phyloP scores from a whole-genome alignment of 2,113 vertebrate genomes.

The Indri indri region DNA sequence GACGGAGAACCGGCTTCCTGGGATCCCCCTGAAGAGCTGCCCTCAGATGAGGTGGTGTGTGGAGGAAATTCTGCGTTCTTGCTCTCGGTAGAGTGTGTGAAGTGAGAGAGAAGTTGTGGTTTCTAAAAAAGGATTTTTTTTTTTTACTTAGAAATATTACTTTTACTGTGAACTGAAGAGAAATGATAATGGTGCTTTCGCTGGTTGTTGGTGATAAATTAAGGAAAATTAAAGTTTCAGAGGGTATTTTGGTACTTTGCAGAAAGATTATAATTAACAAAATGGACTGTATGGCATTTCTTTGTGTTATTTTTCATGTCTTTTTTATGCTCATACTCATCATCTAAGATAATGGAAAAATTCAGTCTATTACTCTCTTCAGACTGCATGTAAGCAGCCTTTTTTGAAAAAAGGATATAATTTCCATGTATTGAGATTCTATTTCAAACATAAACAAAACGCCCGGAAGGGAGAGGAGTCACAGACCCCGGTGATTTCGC shows the following conservation, averaged over 20 bases:
- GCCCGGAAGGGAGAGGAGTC: not conserved
- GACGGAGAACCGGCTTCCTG: not conserved
- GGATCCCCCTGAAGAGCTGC: not conserved
- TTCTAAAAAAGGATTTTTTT: not conserved
- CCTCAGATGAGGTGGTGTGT: too few relatives aligned
- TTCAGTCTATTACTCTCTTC: too few relatives aligned
- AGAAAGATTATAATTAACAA: not conserved
- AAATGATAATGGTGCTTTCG: not conserved
- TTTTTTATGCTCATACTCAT: not conserved
- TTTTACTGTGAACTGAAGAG: not conserved
- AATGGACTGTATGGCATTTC: not conserved
- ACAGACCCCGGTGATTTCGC: not conserved
- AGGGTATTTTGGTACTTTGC: not conserved
- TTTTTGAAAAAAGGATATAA: not conserved
- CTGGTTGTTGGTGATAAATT: not conserved
- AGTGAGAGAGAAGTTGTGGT: not conserved
- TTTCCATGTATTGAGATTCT: not conserved
- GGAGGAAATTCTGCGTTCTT: accelerated
- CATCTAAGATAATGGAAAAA: not conserved
- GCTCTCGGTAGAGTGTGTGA: not conserved
- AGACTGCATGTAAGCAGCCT: not conserved
- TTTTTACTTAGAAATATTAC: not conserved
- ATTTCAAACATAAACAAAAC: not conserved
- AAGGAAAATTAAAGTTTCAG: not conserved
- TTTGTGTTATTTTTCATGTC: not conserved